Conservation (phyloP, 2,888 invertebrate genomes). For the Plebejus melissa region DNA sequence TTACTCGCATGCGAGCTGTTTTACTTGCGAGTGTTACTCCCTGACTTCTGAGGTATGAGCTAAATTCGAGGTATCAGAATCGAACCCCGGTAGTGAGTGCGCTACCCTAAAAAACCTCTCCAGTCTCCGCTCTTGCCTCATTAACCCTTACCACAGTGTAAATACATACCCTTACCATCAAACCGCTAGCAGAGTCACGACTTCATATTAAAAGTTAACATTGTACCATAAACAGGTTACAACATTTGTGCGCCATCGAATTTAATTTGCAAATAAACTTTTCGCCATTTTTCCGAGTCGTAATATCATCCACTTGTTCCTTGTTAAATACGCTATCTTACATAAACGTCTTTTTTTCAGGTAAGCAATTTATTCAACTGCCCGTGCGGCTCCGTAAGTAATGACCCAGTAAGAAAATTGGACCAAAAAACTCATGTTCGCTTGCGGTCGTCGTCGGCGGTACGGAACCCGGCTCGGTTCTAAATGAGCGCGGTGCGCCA, state of each 20-base stretch:
- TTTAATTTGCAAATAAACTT: not conserved
- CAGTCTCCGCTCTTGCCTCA: too few relatives aligned
- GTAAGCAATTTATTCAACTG: slow-evolving; percentile 23
- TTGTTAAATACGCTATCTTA: slow-evolving; percentile 14
- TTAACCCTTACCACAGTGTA: too few relatives aligned
- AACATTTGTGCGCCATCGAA: not conserved
- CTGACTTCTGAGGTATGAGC: too few relatives aligned
- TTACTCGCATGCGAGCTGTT: too few relatives aligned
- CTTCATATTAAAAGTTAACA: too few relatives aligned
- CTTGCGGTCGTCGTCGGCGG: slow-evolving; percentile 21
- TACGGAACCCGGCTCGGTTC: slow-evolving; percentile 19
- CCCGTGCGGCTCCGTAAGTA: slow-evolving; percentile 26
- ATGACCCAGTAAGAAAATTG: slow-evolving; percentile 28
- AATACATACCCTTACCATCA: too few relatives aligned
- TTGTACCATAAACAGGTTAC: too few relatives aligned
- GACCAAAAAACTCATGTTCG: slow-evolving; percentile 29
- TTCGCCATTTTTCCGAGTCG: not conserved
- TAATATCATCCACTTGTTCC: not conserved
- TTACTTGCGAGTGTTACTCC: too few relatives aligned
- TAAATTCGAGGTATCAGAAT: too few relatives aligned
- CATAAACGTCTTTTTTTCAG: slow-evolving; percentile 23
- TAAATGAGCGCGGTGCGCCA: slow-evolving; percentile 24
- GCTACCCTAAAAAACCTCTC: too few relatives aligned
- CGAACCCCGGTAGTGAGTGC: too few relatives aligned
- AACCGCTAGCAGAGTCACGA: too few relatives aligned